phyloP scores from a whole-genome alignment of 2,113 vertebrate species.

The Cyanoramphus novaezelandiae region DNA sequence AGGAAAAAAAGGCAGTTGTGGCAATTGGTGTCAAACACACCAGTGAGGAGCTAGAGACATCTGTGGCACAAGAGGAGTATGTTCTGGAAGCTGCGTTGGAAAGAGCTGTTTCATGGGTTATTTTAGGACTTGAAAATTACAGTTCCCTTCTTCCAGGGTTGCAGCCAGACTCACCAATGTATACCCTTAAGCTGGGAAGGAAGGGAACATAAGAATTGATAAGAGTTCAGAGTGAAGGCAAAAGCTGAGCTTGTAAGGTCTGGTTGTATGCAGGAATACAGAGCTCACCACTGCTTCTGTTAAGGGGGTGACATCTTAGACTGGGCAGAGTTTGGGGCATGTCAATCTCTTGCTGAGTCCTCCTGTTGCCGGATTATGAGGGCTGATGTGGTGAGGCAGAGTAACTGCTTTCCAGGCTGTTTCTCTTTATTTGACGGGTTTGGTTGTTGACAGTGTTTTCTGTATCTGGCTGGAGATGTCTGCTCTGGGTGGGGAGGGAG shows the following conservation, averaged over 20 bases:
- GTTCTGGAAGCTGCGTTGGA: not conserved
- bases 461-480: not conserved
- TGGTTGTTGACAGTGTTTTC: not conserved
- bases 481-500: not conserved
- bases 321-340: too few relatives aligned
- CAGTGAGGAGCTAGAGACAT: not conserved
- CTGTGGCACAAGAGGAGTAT: not conserved
- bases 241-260: not conserved
- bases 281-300: not conserved
- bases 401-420: not conserved
- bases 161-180: not conserved
- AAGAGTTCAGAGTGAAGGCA: not conserved
- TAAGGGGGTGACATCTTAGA: not conserved
- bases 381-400: not conserved
- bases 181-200: not conserved
- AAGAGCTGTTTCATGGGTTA: not conserved
- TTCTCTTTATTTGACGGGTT: not conserved
- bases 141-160: not conserved
- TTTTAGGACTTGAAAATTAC: not conserved
- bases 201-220: not conserved
- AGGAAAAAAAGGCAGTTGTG: not conserved
- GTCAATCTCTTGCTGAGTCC: not conserved
- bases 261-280: not conserved
- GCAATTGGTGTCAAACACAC: not conserved
- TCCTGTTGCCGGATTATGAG: not conserved